Evolutionary conservation across 2,113 vertebrate genomes (phyloP).

Genomic region (Aphelocoma coerulescens): DNA sequence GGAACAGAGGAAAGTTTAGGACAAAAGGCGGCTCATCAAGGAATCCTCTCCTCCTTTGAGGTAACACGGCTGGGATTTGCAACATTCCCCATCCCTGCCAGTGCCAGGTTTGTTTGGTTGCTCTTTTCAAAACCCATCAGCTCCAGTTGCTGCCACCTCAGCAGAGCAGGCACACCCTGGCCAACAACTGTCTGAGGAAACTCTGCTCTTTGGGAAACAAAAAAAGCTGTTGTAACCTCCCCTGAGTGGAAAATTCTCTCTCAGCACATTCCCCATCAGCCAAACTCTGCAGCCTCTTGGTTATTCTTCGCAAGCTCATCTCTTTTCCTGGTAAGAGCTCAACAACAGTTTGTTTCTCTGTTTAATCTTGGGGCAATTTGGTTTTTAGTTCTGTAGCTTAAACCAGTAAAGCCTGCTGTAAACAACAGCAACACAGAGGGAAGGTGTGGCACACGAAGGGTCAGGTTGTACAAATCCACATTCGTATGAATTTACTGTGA

Average conservation of each 20-base stretch:
- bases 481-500: rapidly evolving
- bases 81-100: not conserved
- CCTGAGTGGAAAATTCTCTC: not conserved
- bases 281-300: not conserved
- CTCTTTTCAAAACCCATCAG: not conserved
- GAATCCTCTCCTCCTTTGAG: constrained; percentile 18
- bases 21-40: constrained; percentile 25
- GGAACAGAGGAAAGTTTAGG: constrained; percentile 11
- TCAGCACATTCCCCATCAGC: not conserved
- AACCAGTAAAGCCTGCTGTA: not conserved
- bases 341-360: rapidly evolving
- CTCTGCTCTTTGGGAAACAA: not conserved
- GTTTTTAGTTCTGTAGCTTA: not conserved
- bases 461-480: not conserved
- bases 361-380: not conserved
- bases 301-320: not conserved
- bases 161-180: not conserved
- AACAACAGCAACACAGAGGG: not conserved
- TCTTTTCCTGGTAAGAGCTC: not conserved
- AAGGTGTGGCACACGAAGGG: rapidly evolving
- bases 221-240: not conserved
- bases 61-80: not conserved
- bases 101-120: not conserved
- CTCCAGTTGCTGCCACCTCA: not conserved
- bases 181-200: not conserved